Evolutionary conservation across 2,113 vertebrate species (phyloP), one percentile per base, ranked within the genome.

Genomic region (Serilophus lunatus): DNA sequence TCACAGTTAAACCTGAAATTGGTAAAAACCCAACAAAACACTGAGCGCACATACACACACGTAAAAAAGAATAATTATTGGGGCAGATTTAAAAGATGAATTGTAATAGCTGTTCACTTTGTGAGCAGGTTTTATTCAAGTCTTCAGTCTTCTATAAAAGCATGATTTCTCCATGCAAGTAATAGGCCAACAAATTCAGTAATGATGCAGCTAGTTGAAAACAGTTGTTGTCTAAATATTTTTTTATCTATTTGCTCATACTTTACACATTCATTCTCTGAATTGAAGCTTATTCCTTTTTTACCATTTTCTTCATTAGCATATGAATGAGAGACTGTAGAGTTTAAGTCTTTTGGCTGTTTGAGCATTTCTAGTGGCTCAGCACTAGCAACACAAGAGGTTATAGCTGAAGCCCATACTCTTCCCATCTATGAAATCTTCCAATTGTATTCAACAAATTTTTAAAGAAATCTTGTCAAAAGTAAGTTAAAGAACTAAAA

Each of bases 81-180:
- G n/a, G n/a, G n/a, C n/a, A n/a, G n/a, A n/a, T n/a, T n/a, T n/a
- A 25, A 50, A 92, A 38, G 57, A 64, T 6, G 44, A 24, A 63
- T 1, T 40, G 6, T 13, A 51, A 47, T n/a, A 83, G 70, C 33
- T 83, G 42, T 70, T 93, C 23, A 35, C 16, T 92, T 91, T 85
- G 44, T 66, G 23, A 93, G 86, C 36, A 95, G 47, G 82, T 83
- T 89, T 89, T 83, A 63, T 29, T 85, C 61, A 88, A 90, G 24
- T 53, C 75, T 70, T 71, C 17, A 49, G 12, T 44, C 47, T 81
- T 93, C 72, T 88, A 47, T 40, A 56, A 38, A 70, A 31, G 60
- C 61, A 79, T 3, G 5, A 91, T 33, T 56, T 92, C 35, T 84
- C 53, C 17, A 51, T 29, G 70, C 72, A 68, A 84, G 50, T 19